Percentiles rank a stretch among this genome's conserved stretches.
Evolutionary conservation across 2,797 vertebrate genomes (phyloP).

Genomic region (Pipistrellus pipistrellus): DNA sequence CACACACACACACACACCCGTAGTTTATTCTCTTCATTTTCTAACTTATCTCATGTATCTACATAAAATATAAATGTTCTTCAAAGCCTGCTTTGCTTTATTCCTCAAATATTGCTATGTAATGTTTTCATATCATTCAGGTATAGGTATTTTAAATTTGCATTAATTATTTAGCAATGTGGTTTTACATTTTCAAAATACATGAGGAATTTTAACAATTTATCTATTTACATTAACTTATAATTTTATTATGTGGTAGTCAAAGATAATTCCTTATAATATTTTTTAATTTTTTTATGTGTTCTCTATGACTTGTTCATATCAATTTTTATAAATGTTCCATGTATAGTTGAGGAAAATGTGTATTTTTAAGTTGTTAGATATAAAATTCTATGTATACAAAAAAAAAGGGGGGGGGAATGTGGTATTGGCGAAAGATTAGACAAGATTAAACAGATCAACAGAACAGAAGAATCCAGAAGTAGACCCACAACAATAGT

Average conservation of each 20-base stretch:
- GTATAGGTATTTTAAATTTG: neutral
- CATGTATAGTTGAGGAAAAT: neutral
- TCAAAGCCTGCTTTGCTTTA: neutral
- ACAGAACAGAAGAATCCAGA: neutral
- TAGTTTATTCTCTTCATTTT: constrained; percentile 8
- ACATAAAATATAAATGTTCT: neutral
- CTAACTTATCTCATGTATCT: neutral
- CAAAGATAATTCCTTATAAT: constrained; percentile 26
- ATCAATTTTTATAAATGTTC: constrained; percentile 8
- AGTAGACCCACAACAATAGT: neutral
- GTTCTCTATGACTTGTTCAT: neutral
- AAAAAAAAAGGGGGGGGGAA: neutral
- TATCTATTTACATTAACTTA: constrained; percentile 28
- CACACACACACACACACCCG: neutral
- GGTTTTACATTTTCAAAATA: constrained; percentile 29
- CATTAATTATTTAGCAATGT: neutral
- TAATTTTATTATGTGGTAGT: neutral
- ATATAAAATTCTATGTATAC: constrained; percentile 7
- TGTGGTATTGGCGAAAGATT: neutral
- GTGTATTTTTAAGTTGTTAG: neutral
- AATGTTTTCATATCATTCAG: constrained; percentile 2
- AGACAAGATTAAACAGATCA: neutral
- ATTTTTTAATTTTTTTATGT: neutral
- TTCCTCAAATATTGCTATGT: neutral
- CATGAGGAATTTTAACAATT: neutral